Conservation (phyloP, 2,888 invertebrate genomes). For the Cephus spinipes region DNA sequence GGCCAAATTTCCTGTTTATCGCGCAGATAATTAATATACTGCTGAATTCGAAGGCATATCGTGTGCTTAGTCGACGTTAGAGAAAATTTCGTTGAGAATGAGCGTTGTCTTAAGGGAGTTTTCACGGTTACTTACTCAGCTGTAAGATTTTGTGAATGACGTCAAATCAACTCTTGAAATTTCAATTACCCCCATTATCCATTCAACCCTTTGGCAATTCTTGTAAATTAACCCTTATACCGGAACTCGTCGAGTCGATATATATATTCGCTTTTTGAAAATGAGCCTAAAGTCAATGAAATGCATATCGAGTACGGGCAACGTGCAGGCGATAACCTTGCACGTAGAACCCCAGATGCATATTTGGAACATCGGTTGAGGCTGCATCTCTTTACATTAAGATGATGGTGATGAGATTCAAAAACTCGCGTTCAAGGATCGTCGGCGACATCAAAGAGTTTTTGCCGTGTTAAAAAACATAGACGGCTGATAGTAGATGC, state of each 20-base stretch:
- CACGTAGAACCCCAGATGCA: background rate
- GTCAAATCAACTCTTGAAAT: background rate
- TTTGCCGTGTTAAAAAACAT: background rate
- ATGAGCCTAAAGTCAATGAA: background rate
- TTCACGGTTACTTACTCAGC: background rate
- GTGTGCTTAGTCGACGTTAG: background rate
- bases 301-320: background rate
- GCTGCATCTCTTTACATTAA: background rate
- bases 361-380: background rate
- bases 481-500: background rate
- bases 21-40: conserved; percentile 9
- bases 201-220: background rate
- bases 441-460: background rate
- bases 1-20: background rate
- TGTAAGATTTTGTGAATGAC: background rate
- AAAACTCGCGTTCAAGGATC: background rate
- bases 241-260: background rate
- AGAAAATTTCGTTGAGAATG: conserved; percentile 7
- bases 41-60: conserved; percentile 2
- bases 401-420: background rate
- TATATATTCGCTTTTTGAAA: background rate
- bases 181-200: background rate
- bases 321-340: background rate
- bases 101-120: background rate
- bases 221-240: background rate